Conservation (phyloP, 2,888 invertebrate species). For the Sycophila texana region DNA sequence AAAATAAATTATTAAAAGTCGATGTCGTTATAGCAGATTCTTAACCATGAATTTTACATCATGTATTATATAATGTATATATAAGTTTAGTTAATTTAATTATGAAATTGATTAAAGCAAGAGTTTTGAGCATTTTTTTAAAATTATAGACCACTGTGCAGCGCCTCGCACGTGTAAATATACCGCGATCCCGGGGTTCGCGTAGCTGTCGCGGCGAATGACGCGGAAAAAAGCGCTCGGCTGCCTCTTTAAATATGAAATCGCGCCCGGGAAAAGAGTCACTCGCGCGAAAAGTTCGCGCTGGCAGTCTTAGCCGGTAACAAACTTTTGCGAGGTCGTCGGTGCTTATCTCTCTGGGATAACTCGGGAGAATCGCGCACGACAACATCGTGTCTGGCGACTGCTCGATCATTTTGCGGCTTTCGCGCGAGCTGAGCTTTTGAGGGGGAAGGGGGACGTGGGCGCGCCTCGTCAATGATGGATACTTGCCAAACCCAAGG, state of each 20-base stretch:
- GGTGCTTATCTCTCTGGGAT: background rate
- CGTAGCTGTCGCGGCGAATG: background rate
- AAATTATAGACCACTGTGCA: no score
- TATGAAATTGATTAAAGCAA: no score
- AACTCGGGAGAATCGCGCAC: background rate
- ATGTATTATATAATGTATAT: no score
- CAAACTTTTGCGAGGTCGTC: no score
- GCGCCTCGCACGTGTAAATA: constrained; percentile 7
- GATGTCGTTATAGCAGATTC: no score
- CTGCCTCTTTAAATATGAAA: constrained; percentile 43
- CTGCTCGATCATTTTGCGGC: constrained; percentile 7
- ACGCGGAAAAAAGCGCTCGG: constrained; percentile 16
- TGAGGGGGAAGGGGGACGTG: no score
- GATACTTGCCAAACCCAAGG: constrained; percentile 55
- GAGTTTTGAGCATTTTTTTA: no score
- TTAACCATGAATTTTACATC: no score
- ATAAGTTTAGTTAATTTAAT: no score
- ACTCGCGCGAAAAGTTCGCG: background rate
- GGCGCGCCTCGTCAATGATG: constrained; percentile 49
- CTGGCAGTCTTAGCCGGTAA: no score
- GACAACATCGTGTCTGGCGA: background rate
- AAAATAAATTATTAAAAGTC: no score
- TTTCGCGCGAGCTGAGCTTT: background rate
- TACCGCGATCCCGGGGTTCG: background rate
- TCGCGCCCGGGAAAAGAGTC: constrained; percentile 7